Percentiles rank a stretch among this genome's conserved stretches.
Evolutionary conservation across 2,113 vertebrate species (phyloP).

Genomic region (Pyrgilauda ruficollis): DNA sequence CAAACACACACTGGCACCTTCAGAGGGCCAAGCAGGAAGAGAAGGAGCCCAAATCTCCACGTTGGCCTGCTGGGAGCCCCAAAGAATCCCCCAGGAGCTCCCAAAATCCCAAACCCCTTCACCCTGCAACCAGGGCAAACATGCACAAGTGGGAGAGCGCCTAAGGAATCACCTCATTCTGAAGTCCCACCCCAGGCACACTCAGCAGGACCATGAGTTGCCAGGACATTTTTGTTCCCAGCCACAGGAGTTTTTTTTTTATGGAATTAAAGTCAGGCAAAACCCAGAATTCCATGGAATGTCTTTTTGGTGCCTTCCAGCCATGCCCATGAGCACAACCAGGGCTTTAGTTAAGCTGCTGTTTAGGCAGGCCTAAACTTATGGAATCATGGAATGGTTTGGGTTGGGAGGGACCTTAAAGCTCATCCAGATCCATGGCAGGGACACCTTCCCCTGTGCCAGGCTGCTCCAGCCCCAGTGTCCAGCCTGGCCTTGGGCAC

Average conservation of each 20-base stretch:
- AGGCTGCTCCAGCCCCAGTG: not conserved
- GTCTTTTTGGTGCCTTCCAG: not conserved
- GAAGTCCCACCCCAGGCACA: not conserved
- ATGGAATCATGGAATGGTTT: not conserved
- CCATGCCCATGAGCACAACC: rapidly evolving
- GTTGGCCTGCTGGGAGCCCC: not conserved
- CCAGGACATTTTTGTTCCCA: not conserved
- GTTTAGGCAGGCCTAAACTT: not conserved
- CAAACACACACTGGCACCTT: not conserved
- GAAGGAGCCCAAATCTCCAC: not conserved
- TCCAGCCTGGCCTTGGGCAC: not conserved
- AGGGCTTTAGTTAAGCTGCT: not conserved
- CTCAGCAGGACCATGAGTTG: not conserved
- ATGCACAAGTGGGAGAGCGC: not conserved
- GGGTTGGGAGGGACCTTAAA: not conserved
- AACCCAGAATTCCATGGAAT: not conserved
- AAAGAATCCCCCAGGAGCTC: not conserved
- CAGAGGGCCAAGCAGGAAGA: not conserved
- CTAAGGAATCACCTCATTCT: not conserved
- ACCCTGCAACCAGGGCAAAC: not conserved
- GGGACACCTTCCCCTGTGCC: not conserved
- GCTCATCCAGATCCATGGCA: not conserved
- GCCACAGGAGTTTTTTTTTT: not conserved
- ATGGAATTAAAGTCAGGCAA: not conserved
- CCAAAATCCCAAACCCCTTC: not conserved